These are phyloP conservation scores for Oxystoma pomonae DNA, from an alignment of 2,888 invertebrate species.

Conservation along the genomic window DNA sequence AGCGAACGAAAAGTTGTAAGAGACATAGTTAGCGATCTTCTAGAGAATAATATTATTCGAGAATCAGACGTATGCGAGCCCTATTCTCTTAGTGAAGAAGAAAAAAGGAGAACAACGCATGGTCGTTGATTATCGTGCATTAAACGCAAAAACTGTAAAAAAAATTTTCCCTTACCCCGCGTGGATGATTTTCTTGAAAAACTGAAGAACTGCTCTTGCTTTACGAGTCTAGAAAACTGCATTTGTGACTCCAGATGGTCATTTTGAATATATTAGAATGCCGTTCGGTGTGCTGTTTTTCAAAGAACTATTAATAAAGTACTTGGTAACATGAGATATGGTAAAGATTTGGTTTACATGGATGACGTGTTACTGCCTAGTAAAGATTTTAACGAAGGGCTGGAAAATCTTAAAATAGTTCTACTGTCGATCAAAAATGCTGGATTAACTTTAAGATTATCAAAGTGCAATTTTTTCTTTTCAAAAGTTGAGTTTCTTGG, in stretches of 20 bases:
- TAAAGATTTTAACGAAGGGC: constrained; percentile 9
- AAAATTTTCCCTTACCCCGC: too few relatives aligned
- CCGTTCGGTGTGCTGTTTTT: too few relatives aligned
- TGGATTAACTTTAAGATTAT: constrained; percentile 15
- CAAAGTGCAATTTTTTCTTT: constrained; percentile 17
- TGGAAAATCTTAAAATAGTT: constrained; percentile 11
- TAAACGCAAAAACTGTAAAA: too few relatives aligned
- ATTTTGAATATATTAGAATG: too few relatives aligned
- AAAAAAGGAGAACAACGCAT: constrained; percentile 20
- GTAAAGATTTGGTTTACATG: constrained; percentile 13
- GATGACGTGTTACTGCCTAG: constrained; percentile 21
- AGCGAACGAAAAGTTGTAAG: constrained; percentile 25
- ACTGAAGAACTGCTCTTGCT: constrained; percentile 2
- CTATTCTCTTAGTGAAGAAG: constrained; percentile 25
- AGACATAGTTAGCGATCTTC: constrained; percentile 5
- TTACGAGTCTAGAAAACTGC: too few relatives aligned
- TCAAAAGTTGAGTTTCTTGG: constrained; percentile 15
- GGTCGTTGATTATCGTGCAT: constrained; percentile 24
- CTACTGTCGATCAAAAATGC: constrained; percentile 6
- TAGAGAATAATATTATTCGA: constrained; percentile 2
- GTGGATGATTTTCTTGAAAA: constrained; percentile 8
- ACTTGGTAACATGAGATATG: constrained; percentile 22
- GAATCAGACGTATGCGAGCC: constrained; percentile 25
- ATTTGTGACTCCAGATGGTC: too few relatives aligned
- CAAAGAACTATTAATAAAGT: constrained; percentile 31